Base-by-base conservation (phyloP, 2,888 invertebrate genomes). In the Zaprionus bogoriensis region DNA sequence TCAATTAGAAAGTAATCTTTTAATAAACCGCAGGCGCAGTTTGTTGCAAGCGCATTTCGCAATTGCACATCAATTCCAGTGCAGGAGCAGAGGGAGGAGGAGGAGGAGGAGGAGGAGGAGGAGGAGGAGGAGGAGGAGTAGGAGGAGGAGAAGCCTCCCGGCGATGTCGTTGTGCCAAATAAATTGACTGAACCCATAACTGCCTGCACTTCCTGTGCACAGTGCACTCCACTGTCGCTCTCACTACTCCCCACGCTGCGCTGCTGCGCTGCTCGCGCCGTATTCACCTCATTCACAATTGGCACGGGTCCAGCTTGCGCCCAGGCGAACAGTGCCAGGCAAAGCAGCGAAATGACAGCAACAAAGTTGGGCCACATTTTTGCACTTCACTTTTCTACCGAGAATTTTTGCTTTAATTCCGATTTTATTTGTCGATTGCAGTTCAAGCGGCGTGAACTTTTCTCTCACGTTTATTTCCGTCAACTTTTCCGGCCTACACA, bases 251-350 rank as follows among this genome's bases (percentile, higher is more conserved):
- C 32, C 14, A 23, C 38, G 17, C 12, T n/a, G n/a, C n/a, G n/a
- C n/a, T n/a, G n/a, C n/a, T n/a, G n/a, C n/a, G n/a, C n/a, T n/a
- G 17, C 17, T 23, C 62, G 47, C n/a, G 28, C 4, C 23, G 32
- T 44, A 57, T 89, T 89, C 78, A 89, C 89, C 89, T 89, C 89
- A 72, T 89, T 87, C 30, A 89, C 86, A 82, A 87, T 89, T 85
- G 89, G 88, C 84, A 89, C 81, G 58, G 89, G 89, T 82, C 89
- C 89, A 84, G 89, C 84, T 68, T 78, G 81, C 25, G 76, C 77
- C 71, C 74, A 68, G 65, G 74, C 67, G 57, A 78, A 71, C 44
- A 89, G 54, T 54, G 80, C 63, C 52, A 82, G 69, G 57, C 79
- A 67, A 38, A 88, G 41, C 68, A 86, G 55, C 47, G 74, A 62